Evolutionary conservation across 1,140 invertebrate species (phyloP), one percentile per base, ranked within the genome.

Genomic region (Diabrotica undecimpunctata): DNA sequence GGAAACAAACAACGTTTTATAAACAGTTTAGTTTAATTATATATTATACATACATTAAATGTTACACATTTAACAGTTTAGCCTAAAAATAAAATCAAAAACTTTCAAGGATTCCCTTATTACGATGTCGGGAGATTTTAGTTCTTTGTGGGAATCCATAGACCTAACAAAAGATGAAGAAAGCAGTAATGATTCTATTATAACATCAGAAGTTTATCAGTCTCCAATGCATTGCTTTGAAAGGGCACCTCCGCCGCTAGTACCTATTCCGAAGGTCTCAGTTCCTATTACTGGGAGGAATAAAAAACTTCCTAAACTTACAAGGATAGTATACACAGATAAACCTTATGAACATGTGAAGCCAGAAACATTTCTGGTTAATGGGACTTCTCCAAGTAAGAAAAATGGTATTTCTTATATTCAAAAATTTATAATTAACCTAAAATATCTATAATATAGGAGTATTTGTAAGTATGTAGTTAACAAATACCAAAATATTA

Each of bases 131-230:
- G 25, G 25, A 25, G 25, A 25, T 25, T 25, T 25, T 25, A 25
- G 4, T 25, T 25, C 25, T 2, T 25, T 25, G 25, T 25, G 25
- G 25, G 9, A 61, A 12, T 61, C 59, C 10, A 36, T 61, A 35
- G 59, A 61, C 36, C 35, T 61, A 11, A 61, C 59, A 10, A 50
- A 61, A 51, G 59, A 61, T 61, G 59, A 61, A 52, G 59, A 61
- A 6, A 52, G 46, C 38, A 7, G 46, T 4, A 25, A 25, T 10
- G 59, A 25, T 12, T 35, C 14, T 7, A 52, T 36, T 10, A n/a
- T n/a, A 38, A n/a, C 9, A 37, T 53, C 59, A 6, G 57, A 41
- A 13, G 10, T 41, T n/a, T 36, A 59, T 41, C 41, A 41, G 9
- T 52, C 46, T 25, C 51, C 5, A 61, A 10, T 0, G 7, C 54